A percentile compares a stretch with the other conserved stretches of the same genome.
These are phyloP conservation scores for Noturus placidus DNA, from an alignment of 2,113 vertebrate genomes.

Conservation along the genomic window DNA sequence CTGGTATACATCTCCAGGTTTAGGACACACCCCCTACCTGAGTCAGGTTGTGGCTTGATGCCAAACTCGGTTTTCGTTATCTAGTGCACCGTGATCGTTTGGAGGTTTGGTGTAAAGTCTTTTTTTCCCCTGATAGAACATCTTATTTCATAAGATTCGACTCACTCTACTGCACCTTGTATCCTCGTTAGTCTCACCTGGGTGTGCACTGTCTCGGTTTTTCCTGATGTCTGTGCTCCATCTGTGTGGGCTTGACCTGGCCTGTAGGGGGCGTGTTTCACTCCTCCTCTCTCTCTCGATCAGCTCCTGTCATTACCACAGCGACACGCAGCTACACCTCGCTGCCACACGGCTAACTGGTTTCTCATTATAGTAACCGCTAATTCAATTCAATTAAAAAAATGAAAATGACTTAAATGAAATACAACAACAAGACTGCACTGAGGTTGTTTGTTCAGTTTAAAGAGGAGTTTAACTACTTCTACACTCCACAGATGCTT, in stretches of 20 bases:
- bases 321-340: neutral
- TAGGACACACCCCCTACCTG: neutral
- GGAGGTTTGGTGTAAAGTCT: neutral
- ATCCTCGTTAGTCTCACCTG: conserved; percentile 34
- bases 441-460: neutral
- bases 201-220: neutral
- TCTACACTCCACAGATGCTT: too few relatives aligned
- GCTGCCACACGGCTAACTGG: too few relatives aligned
- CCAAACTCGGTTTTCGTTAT: neutral
- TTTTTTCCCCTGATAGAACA: neutral
- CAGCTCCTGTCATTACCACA: conserved; percentile 35
- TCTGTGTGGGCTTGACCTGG: neutral
- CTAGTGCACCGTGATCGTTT: neutral
- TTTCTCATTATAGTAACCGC: neutral
- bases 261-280: conserved; percentile 1
- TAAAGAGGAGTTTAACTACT: too few relatives aligned
- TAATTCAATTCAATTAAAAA: neutral
- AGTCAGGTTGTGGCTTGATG: neutral
- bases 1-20: neutral
- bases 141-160: neutral
- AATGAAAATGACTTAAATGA: too few relatives aligned
- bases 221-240: conserved; percentile 6
- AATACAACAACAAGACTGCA: too few relatives aligned
- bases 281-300: conserved; percentile 7
- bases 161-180: too few relatives aligned